These are phyloP conservation scores for Salarias fasciatus DNA, from an alignment of 2,797 vertebrate species.

Conservation along the genomic window DNA sequence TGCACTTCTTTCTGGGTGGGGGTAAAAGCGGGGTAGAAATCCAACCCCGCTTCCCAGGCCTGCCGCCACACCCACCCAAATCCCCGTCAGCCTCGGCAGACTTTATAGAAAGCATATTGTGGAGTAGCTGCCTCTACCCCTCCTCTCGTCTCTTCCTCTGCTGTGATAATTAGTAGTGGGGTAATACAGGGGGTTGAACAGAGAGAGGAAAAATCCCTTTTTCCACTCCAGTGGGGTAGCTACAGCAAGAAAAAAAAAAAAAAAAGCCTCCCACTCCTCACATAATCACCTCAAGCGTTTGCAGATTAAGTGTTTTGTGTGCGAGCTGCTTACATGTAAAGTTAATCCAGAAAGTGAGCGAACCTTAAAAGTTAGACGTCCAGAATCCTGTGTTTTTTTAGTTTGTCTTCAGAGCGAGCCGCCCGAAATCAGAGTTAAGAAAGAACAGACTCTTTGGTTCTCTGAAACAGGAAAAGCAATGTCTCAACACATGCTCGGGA, in stretches of 20 bases:
- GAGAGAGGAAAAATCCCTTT: constrained; percentile 78
- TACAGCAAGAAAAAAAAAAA: constrained; percentile 27
- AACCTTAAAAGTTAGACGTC: constrained; percentile 20
- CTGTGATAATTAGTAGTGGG: constrained; percentile 76
- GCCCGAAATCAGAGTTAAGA: constrained; percentile 28
- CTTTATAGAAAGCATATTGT: constrained; percentile 79
- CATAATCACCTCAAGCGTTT: constrained; percentile 50
- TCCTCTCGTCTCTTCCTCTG: constrained; percentile 46
- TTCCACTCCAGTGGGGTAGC: constrained; percentile 66
- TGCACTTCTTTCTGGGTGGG: constrained; percentile 37
- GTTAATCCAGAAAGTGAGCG: constrained; percentile 38
- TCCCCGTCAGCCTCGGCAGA: constrained; percentile 47
- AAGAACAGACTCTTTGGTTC: constrained; percentile 60
- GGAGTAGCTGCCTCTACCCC: constrained; percentile 36
- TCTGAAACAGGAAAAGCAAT: constrained; percentile 68
- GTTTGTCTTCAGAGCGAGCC: constrained; percentile 42
- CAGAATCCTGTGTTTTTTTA: constrained; percentile 17
- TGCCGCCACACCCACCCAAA: constrained; percentile 59
- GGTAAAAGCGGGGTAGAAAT: constrained; percentile 55
- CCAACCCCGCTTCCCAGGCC: constrained; percentile 42
- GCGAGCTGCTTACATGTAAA: constrained; percentile 31
- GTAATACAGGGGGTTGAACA: constrained; percentile 59
- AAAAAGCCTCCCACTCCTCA: constrained; percentile 44
- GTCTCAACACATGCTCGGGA: constrained; percentile 62
- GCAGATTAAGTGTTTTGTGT: constrained; percentile 38